Conservation (phyloP, 2,797 vertebrate genomes). For the Heteromormyrus szaboi region DNA sequence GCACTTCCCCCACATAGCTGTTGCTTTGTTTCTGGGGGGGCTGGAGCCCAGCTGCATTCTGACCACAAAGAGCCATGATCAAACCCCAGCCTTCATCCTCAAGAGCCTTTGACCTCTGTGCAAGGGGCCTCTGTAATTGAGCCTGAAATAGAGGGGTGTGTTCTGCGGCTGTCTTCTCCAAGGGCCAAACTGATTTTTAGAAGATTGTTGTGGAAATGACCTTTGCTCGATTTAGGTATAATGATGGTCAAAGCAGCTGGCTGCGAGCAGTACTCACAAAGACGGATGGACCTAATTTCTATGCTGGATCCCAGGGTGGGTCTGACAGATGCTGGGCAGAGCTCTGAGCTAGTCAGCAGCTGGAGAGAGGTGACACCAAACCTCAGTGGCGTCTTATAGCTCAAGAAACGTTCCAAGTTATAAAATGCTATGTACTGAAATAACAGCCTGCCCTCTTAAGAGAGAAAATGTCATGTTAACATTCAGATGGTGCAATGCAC, state of each 20-base stretch:
- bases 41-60: not conserved
- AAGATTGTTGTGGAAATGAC: not conserved
- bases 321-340: not conserved
- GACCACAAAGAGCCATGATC: not conserved
- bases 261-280: not conserved
- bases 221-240: not conserved
- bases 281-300: not conserved
- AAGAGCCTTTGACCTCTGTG: not conserved
- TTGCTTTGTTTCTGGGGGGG: not conserved
- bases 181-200: not conserved
- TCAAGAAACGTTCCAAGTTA: not conserved
- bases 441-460: not conserved
- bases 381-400: not conserved
- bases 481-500: not conserved
- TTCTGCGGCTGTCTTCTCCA: not conserved
- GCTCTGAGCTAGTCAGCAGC: not conserved
- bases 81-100: not conserved
- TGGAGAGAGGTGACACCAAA: not conserved
- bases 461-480: not conserved
- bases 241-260: not conserved
- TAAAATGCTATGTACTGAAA: slow-evolving; percentile 15
- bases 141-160: not conserved
- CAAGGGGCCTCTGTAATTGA: not conserved
- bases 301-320: not conserved
- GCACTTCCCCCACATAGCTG: not conserved